Percentiles rank a stretch among this genome's conserved stretches.
These are phyloP conservation scores for Acrobasis repandana DNA, from an alignment of 2,888 invertebrate genomes.

Conservation along the genomic window DNA sequence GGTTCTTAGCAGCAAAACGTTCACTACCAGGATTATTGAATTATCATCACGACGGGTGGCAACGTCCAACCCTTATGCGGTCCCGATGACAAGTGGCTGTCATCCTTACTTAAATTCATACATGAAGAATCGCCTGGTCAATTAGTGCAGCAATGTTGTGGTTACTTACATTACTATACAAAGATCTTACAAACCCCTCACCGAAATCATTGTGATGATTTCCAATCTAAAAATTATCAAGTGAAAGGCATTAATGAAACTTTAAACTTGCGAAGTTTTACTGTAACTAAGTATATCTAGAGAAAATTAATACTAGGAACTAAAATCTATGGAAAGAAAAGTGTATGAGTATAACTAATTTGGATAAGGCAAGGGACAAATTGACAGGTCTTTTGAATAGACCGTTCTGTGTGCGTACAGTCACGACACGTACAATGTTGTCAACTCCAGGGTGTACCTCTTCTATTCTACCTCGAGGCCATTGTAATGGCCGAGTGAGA, in stretches of 20 bases:
- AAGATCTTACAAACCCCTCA: neutral
- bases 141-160: neutral
- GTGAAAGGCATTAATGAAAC: neutral
- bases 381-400: constrained; percentile 22
- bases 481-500: constrained; percentile 18
- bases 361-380: neutral
- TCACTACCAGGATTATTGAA: neutral
- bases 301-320: neutral
- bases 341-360: too few species aligned
- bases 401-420: constrained; percentile 22
- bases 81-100: neutral
- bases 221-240: neutral
- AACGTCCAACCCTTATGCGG: neutral
- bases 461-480: constrained; percentile 21
- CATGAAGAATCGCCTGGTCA: neutral
- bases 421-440: constrained; percentile 27
- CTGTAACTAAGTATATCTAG: neutral
- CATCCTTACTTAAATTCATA: neutral
- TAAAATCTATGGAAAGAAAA: too few species aligned
- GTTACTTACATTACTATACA: neutral
- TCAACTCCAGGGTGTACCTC: constrained; percentile 27
- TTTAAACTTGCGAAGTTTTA: neutral
- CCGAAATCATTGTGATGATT: neutral
- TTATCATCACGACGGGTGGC: neutral
- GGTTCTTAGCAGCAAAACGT: neutral